Conservation (phyloP, 2,888 invertebrate species). For the Parapristionchus giblindavisi region DNA sequence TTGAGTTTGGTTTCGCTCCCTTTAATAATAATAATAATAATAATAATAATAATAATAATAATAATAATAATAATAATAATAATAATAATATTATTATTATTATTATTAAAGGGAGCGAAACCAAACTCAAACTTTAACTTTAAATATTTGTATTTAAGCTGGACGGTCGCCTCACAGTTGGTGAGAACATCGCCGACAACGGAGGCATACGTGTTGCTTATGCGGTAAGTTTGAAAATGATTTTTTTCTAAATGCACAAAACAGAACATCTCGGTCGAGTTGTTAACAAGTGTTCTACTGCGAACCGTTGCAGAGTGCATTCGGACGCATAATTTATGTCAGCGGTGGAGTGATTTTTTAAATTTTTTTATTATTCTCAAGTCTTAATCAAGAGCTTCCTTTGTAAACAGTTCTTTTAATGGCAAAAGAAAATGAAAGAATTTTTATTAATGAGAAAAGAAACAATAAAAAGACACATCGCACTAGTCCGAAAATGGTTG, state of each 20-base stretch:
- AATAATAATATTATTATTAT: neutral
- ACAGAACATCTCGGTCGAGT: neutral
- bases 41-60: neutral
- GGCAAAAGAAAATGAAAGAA: too few species aligned
- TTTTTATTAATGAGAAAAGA: too few species aligned
- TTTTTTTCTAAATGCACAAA: neutral
- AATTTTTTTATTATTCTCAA: too few species aligned
- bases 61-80: too few species aligned
- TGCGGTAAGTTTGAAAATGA: constrained; percentile 41
- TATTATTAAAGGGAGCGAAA: neutral
- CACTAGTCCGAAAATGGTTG: too few species aligned
- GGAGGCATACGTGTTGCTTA: constrained; percentile 62
- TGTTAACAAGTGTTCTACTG: neutral
- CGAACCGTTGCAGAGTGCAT: too few species aligned
- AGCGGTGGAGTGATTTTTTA: too few species aligned
- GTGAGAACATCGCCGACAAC: constrained; percentile 66
- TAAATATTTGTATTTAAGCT: constrained; percentile 41
- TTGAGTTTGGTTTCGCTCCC: neutral
- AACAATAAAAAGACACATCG: too few species aligned
- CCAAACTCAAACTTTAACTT: neutral
- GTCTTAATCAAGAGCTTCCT: too few species aligned
- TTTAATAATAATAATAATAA: too few species aligned
- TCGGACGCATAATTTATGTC: too few species aligned
- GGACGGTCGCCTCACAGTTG: constrained; percentile 62
- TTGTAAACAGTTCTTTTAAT: too few species aligned